phyloP scores from a whole-genome alignment of 1,140 invertebrate species.

The Drosophila prosaltans region DNA sequence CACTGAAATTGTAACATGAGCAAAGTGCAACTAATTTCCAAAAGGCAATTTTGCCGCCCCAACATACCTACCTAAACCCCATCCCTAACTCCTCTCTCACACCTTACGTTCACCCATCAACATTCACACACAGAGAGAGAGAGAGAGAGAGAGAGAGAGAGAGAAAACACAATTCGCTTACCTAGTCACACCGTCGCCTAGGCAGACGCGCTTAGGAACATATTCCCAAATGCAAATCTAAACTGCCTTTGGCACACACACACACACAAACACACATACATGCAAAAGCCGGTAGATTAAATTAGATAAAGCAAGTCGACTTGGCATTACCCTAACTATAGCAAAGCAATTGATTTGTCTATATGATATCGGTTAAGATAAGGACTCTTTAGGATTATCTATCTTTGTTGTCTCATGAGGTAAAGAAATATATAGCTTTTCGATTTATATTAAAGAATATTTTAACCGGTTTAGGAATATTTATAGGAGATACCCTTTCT shows the following conservation, averaged over 20 bases:
- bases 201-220: conserved; percentile 39
- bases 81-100: neutral
- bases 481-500: too few species aligned
- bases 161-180: conserved; percentile 23
- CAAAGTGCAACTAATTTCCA: conserved; percentile 76
- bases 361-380: too few species aligned
- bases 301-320: neutral
- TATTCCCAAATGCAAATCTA: conserved; percentile 78
- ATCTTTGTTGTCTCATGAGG: too few species aligned
- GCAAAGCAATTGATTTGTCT: too few species aligned
- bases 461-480: too few species aligned
- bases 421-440: too few species aligned
- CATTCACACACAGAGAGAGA: conserved; percentile 15
- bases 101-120: neutral
- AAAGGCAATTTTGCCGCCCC: conserved; percentile 63
- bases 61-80: neutral
- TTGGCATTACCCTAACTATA: neutral
- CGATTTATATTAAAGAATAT: too few species aligned
- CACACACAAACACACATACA: conserved; percentile 27
- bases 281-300: conserved; percentile 4
- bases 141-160: conserved; percentile 20
- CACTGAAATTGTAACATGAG: conserved; percentile 58
- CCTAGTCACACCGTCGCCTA: conserved; percentile 7
- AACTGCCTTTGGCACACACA: conserved; percentile 59
- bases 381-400: too few species aligned